Evolutionary conservation across 2,797 vertebrate genomes (phyloP), one percentile per base, ranked within the genome.

Genomic region (Remorina albescens): DNA sequence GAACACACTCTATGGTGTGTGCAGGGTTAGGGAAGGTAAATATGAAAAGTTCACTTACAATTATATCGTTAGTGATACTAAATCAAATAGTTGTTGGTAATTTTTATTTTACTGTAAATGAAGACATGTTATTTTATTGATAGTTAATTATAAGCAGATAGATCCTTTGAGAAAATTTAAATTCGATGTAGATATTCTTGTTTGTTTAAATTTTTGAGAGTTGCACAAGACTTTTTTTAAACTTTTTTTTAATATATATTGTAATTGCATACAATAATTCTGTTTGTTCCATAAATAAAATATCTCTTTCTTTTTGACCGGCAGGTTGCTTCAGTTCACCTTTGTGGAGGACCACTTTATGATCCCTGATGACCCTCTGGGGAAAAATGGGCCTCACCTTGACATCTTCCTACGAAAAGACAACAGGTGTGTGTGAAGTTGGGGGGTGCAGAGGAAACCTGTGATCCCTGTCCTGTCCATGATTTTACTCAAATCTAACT

Each of bases 291-390:
- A n/a, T n/a, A n/a, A n/a, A n/a, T n/a, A n/a, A n/a, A n/a, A 42
- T 16, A 42, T 51, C 10, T 51, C 2, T 39, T 41, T 36, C 5
- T 4, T 11, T 64, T 57, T n/a, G 9, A 60, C 36, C 28, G 21
- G 32, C 82, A 99, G 98, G 84, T 92, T 99, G 79, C 96, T 99
- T 56, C 98, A 96, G 87, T 99, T 96, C 70, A 99, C 97, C 2
- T 99, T 99, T 78, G 97, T 94, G 50, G 97, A 97, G 82, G 97
- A 99, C 85, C 96, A 96, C 86, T 99, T 99, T 90, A 99, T 99
- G 97, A 96, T 99, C 92, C 98, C 98, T 13, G 98, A 99, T 76
- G 98, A 99, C 89, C 98, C 98, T 28, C 92, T 99, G 85, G 98
- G 98, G 71, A 96, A 95, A 87, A 85, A 95, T 1, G 98, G 98